Evolutionary conservation across 2,113 vertebrate species (phyloP), one percentile per base, ranked within the genome.

Genomic region (Columba janthina): DNA sequence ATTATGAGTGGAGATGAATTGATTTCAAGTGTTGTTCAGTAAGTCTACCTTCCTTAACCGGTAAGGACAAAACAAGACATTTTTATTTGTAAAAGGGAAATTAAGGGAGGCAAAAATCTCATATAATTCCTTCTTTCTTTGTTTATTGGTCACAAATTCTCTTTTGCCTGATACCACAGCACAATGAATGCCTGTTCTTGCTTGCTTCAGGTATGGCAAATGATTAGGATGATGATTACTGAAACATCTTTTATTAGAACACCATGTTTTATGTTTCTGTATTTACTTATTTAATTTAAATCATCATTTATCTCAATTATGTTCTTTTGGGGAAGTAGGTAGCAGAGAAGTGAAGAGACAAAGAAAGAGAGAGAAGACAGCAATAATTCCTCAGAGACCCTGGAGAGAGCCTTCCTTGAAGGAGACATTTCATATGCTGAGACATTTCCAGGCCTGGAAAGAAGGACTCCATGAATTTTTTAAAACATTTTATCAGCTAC

Each of bases 101-200:
- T 6, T 50, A 34, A 46, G 3, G 0, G 2, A 48, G 9, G 16
- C 6, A 20, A 66, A 85, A 42, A 29, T 51, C 3, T 65, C 1
- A 9, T 70, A 22, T 46, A 19, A 8, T 60, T 77, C 42, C 36
- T 80, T 38, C 14, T 40, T 46, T 71, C 65, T 65, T 57, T 12
- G 15, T 26, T 85, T 75, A 24, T 57, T 79, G 20, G 11, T 53
- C 69, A 26, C 3, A 1, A 70, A 36, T 77, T 73, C 31, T 80
- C 34, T 81, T 81, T 84, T 84, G 12, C 31, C 40, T 61, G 12
- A 8, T n/a, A 71, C 10, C 24, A 40, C 26, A n/a, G 24, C 48
- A 12, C 80, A 87, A 81, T 40, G 24, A 93, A 74, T 71, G 7
- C 6, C 6, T 50, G 25, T 5, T 89, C 12, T 78, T 69, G 10